Evolutionary conservation across 2,113 vertebrate genomes (phyloP), one percentile per base, ranked within the genome.

Genomic region (Steatornis caripensis): DNA sequence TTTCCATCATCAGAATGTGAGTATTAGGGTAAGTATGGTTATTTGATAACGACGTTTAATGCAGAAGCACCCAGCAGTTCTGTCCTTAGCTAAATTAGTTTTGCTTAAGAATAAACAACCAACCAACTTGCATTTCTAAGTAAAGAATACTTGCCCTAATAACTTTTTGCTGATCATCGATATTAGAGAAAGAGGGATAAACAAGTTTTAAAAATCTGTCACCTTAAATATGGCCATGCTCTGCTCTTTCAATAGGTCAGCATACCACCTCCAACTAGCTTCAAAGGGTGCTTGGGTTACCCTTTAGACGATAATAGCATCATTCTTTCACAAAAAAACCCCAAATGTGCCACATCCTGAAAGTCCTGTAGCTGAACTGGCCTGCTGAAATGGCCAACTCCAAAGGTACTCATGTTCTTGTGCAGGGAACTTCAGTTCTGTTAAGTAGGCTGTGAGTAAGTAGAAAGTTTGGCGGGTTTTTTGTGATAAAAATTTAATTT

Each of bases 291-390:
- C 98, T 93, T 97, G 96, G 97, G 94, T 98, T 97, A 94, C 82
- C 84, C 87, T 98, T 98, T 95, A 98, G 96, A 98, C 98, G 98
- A 98, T 82, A 97, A 98, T 48, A 97, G 96, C 71, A 75, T 98
- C 94, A 94, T 97, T 98, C 95, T 97, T 98, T 93, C 93, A 97
- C 96, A 91, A 94, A 65, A 88, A 80, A 57, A 19, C 6, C 41
- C n/a, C n/a, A n/a, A n/a, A n/a, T n/a, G 11, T 27, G n/a, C 24
- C 18, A 21, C 13, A 29, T 43, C 45, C 76, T 81, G 36, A 22
- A 53, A 41, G 39, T 82, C 45, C 49, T 27, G 18, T 51, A 65
- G 11, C 39, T 34, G 24, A 55, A 46, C 54, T 39, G 54, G 29
- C 10, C 53, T 78, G 86, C 22, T 55, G 61, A 65, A 53, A 30